Conservation (phyloP, 2,113 vertebrate species). For the Misgurnus anguillicaudatus region DNA sequence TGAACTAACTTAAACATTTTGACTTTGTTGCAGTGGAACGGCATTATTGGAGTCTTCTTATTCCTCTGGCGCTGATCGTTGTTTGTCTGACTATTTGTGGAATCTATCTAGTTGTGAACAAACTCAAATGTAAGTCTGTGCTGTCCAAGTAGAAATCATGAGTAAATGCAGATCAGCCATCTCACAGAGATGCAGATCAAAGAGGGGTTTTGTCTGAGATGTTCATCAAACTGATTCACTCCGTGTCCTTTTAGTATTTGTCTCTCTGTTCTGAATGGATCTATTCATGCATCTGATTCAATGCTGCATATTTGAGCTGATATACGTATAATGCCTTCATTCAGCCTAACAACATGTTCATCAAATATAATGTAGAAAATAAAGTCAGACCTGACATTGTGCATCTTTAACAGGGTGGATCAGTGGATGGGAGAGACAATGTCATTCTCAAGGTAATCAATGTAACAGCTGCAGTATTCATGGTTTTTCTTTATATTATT, state of each 20-base stretch:
- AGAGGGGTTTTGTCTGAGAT: neutral
- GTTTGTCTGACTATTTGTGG: slow-evolving; percentile 62
- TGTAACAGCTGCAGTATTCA: neutral
- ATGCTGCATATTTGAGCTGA: slow-evolving; percentile 11
- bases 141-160: too few relatives aligned
- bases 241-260: neutral
- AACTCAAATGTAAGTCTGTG: slow-evolving; percentile 76
- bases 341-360: neutral
- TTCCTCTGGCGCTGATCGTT: slow-evolving; percentile 68
- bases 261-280: slow-evolving; percentile 31
- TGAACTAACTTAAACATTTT: too few relatives aligned
- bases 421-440: slow-evolving; percentile 53
- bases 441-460: slow-evolving; percentile 60
- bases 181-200: too few relatives aligned
- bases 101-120: slow-evolving; percentile 63
- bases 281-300: slow-evolving; percentile 15
- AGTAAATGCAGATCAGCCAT: too few relatives aligned
- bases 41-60: slow-evolving; percentile 66
- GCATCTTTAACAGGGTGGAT: slow-evolving; percentile 59
- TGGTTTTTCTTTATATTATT: neutral
- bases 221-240: neutral
- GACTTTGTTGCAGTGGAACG: slow-evolving; percentile 60
- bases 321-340: neutral
- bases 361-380: too few relatives aligned
- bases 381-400: neutral